Evolutionary conservation across 2,113 vertebrate species (phyloP).

Genomic region (Stegastes partitus): DNA sequence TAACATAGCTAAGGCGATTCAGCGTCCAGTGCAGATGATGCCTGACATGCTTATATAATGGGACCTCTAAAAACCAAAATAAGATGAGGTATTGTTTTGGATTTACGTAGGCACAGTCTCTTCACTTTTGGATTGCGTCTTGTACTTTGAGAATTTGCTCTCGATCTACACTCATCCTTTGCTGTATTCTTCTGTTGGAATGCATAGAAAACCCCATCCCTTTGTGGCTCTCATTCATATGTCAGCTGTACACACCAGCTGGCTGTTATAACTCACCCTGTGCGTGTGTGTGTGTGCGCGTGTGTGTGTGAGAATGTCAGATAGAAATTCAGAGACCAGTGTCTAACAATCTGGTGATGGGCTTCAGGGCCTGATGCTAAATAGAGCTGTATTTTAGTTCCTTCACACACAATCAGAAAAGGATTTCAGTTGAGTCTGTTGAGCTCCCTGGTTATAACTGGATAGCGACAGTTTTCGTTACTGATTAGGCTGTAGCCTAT

Average conservation of each 20-base stretch:
- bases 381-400: neutral
- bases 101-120: too few species aligned
- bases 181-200: constrained; percentile 1
- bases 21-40: too few species aligned
- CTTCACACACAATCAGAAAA: neutral
- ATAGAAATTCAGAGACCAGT: constrained; percentile 2
- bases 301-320: constrained; percentile 8
- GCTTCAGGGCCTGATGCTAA: constrained; percentile 28
- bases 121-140: too few species aligned
- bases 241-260: constrained; percentile 56
- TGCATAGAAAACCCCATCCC: constrained; percentile 34
- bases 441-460: neutral
- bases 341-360: constrained; percentile 19
- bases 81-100: too few species aligned
- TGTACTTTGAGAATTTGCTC: constrained; percentile 3
- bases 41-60: too few species aligned
- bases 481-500: neutral
- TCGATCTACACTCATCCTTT: neutral
- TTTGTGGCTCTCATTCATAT: constrained; percentile 33
- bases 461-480: neutral
- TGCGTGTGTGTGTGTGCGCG: neutral
- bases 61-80: too few species aligned
- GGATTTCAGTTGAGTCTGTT: constrained; percentile 16
- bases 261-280: constrained; percentile 37
- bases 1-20: too few species aligned